A percentile compares a stretch with the other conserved stretches of the same genome.
These are phyloP conservation scores for Sebastes matsubarae DNA, from an alignment of 2,797 vertebrate genomes.

Conservation along the genomic window DNA sequence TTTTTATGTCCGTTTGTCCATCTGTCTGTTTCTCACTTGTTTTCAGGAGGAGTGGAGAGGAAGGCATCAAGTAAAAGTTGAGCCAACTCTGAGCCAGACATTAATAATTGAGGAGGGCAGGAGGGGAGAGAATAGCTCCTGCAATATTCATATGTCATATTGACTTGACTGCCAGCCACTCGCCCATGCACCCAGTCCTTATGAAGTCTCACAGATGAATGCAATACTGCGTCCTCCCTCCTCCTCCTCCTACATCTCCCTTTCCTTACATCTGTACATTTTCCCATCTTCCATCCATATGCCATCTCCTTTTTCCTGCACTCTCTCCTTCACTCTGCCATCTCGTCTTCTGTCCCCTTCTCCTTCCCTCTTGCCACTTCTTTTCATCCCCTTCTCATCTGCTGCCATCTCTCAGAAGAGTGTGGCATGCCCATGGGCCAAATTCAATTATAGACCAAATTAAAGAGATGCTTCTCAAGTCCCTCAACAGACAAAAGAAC, in stretches of 20 bases:
- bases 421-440: slow-evolving; percentile 70
- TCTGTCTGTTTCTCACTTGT: slow-evolving; percentile 40
- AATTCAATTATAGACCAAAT: slow-evolving; percentile 78
- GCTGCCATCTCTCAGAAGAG: slow-evolving; percentile 63
- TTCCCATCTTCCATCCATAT: slow-evolving; percentile 38
- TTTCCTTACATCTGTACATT: slow-evolving; percentile 24
- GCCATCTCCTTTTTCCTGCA: slow-evolving; percentile 30
- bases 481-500: slow-evolving; percentile 55
- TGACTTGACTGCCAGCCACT: slow-evolving; percentile 84
- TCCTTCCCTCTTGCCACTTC: slow-evolving; percentile 27
- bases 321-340: slow-evolving; percentile 7
- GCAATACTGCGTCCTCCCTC: slow-evolving; percentile 47
- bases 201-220: slow-evolving; percentile 75
- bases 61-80: slow-evolving; percentile 71
- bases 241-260: slow-evolving; percentile 23
- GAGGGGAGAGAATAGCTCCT: slow-evolving; percentile 83
- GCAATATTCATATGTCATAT: slow-evolving; percentile 87
- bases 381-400: slow-evolving; percentile 61
- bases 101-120: slow-evolving; percentile 91
- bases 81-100: slow-evolving; percentile 78
- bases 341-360: slow-evolving; percentile 27
- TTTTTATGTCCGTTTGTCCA: slow-evolving; percentile 28
- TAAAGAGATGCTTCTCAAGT: slow-evolving; percentile 70
- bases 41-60: slow-evolving; percentile 49
- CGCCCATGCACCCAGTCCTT: slow-evolving; percentile 63